phyloP scores from a whole-genome alignment of 1,140 invertebrate genomes.

The Venturia canescens region DNA sequence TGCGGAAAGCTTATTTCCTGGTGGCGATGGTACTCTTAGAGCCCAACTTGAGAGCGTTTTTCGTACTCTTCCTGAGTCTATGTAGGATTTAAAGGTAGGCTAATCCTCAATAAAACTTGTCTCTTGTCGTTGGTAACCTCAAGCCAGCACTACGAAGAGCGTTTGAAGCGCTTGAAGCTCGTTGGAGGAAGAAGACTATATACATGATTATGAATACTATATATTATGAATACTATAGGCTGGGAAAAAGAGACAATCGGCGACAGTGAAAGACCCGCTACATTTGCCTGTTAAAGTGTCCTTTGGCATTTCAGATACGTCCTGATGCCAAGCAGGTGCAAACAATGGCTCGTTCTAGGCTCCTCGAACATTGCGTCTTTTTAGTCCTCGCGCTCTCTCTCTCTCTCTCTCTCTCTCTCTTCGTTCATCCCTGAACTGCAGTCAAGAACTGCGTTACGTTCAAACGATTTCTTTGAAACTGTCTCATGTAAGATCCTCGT shows the following conservation, averaged over 20 bases:
- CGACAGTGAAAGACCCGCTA: conserved; percentile 14
- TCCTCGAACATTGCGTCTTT: conserved; percentile 15
- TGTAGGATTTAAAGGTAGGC: too few relatives aligned
- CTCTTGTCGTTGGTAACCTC: too few relatives aligned
- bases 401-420: conserved; percentile 47
- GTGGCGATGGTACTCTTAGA: too few relatives aligned
- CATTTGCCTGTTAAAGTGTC: conserved; percentile 13
- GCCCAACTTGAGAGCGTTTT: too few relatives aligned
- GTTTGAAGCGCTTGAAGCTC: too few relatives aligned
- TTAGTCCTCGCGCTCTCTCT: conserved; percentile 7
- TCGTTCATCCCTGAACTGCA: neutral
- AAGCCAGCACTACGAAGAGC: too few relatives aligned
- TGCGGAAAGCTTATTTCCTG: too few relatives aligned
- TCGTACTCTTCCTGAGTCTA: too few relatives aligned
- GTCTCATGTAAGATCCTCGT: conserved; percentile 10
- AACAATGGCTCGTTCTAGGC: conserved; percentile 62
- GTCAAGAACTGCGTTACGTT: neutral
- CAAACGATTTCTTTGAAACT: conserved; percentile 48
- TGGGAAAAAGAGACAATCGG: neutral
- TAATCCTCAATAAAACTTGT: too few relatives aligned
- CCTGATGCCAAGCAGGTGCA: conserved; percentile 59
- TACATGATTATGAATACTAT: too few relatives aligned
- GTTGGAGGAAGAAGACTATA: too few relatives aligned
- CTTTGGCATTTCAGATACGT: conserved; percentile 40
- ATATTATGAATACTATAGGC: too few relatives aligned